Percentiles rank a stretch among this genome's conserved stretches.
Conservation (phyloP, 2,113 vertebrate species). For the Todiramphus chloris region DNA sequence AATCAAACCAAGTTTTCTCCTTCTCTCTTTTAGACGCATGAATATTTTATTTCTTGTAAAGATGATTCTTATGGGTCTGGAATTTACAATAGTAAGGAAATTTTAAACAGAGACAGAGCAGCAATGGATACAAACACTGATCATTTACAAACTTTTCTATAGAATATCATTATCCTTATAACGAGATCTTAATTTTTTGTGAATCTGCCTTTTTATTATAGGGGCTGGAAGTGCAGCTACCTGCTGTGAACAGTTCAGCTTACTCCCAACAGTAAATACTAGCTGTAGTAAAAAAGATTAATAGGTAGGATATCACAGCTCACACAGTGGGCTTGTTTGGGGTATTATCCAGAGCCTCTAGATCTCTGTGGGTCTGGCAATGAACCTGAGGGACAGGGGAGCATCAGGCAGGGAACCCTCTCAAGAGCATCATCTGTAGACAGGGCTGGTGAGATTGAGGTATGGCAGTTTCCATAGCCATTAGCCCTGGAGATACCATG, state of each 20-base stretch:
- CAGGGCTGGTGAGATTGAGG: neutral
- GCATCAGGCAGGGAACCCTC: neutral
- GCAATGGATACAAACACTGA: neutral
- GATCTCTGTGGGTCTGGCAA: neutral
- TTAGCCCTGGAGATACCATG: neutral
- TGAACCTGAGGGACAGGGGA: neutral
- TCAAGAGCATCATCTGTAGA: neutral
- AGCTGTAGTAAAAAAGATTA: neutral
- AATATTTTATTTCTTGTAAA: neutral
- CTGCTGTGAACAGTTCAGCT: neutral
- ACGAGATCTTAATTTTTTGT: neutral
- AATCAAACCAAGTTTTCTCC: neutral
- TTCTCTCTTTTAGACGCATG: neutral
- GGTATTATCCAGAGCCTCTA: neutral
- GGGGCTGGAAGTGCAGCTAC: neutral
- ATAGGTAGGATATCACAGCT: neutral
- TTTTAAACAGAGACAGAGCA: neutral
- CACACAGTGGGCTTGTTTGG: neutral
- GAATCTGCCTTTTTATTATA: neutral
- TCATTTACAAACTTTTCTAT: neutral
- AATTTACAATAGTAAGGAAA: neutral
- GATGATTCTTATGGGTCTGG: neutral
- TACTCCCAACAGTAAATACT: neutral
- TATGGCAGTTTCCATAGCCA: neutral
- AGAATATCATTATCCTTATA: neutral